Percentiles rank a stretch among this genome's conserved stretches.
These are phyloP conservation scores for Aleiodes testaceus DNA, from an alignment of 2,888 invertebrate species.

Conservation along the genomic window DNA sequence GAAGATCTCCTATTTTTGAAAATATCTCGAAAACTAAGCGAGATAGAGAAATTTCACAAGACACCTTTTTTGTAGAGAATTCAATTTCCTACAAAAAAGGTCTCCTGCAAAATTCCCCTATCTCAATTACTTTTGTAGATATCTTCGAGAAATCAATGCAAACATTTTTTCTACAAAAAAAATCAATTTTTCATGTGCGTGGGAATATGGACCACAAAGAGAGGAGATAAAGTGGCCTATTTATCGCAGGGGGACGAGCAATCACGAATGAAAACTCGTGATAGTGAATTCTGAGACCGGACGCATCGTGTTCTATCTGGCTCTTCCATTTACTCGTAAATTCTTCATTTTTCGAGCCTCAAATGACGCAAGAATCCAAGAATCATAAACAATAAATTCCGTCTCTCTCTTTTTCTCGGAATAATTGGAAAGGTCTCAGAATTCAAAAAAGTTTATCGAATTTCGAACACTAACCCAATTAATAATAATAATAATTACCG, in stretches of 20 bases:
- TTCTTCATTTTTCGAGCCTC: background rate
- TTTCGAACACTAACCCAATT: too few relatives aligned
- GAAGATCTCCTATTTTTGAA: too few relatives aligned
- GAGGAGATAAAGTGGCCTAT: background rate
- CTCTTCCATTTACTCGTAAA: background rate
- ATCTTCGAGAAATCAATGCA: too few relatives aligned
- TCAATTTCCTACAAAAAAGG: too few relatives aligned
- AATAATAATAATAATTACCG: slow-evolving; percentile 33
- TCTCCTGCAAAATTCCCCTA: background rate
- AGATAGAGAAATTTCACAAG: too few relatives aligned
- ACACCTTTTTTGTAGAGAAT: too few relatives aligned
- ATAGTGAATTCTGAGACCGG: slow-evolving; percentile 5
- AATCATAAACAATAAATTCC: background rate
- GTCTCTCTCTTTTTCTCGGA: background rate
- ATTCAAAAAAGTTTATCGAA: too few relatives aligned
- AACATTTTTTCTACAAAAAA: background rate
- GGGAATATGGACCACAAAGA: too few relatives aligned
- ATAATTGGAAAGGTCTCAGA: too few relatives aligned
- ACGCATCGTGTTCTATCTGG: background rate
- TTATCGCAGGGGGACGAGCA: background rate
- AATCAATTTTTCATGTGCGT: too few relatives aligned
- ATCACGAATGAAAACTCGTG: background rate
- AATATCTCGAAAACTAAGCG: too few relatives aligned
- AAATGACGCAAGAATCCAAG: slow-evolving; percentile 10
- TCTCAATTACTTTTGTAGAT: too few relatives aligned